Evolutionary conservation across 92 coral and sea anemone species (phyloP), one percentile per base, ranked within the genome.

Genomic region (Epizoanthus rinbou): DNA sequence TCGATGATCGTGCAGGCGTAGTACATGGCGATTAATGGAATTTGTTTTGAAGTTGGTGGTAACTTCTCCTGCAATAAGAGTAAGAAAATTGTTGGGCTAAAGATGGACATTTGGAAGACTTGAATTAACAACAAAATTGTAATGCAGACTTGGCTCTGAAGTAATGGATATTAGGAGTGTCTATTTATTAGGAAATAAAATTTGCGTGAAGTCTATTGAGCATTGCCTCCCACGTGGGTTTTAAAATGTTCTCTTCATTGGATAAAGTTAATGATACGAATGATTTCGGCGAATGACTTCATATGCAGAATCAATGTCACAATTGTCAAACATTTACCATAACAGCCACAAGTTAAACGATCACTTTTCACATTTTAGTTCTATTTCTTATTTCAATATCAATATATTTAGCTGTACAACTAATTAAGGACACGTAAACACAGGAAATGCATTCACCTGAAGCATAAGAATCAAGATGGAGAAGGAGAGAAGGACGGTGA

Each of bases 1-100:
- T 95, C 94, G 52, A 93, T 84, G 52, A 95, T 90, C 50, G 98
- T 95, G 84, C 96, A 93, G 75, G 95, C 98, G 87, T 95, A 95
- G 85, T 91, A 95, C 59, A 93, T 74, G 9, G 93, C 98, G 78
- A 95, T 91, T 41, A 93, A 82, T 17, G 98, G 98, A 47, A 88
- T 86, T 28, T 84, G 98, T 53, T 93, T 95, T 33, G 98, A 95
- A 18, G 98, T 91, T 82, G 96, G 92, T 15, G 98, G 98, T 45
- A 95, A 75, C 45, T 95, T 95, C 56, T 86, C 95, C 98, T 95
- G 81, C 4, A 53, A 28, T 25, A 21, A 8, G 76, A 64, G 41
- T 13, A 28, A 16, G 4, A 23, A 2, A 10, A 19, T 64, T 45
- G 28, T 52, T 18, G 37, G 66, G 0, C 6, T 33, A 54, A 79